phyloP scores from a whole-genome alignment of 2,888 invertebrate species.

The Platerodrilus igneus region DNA sequence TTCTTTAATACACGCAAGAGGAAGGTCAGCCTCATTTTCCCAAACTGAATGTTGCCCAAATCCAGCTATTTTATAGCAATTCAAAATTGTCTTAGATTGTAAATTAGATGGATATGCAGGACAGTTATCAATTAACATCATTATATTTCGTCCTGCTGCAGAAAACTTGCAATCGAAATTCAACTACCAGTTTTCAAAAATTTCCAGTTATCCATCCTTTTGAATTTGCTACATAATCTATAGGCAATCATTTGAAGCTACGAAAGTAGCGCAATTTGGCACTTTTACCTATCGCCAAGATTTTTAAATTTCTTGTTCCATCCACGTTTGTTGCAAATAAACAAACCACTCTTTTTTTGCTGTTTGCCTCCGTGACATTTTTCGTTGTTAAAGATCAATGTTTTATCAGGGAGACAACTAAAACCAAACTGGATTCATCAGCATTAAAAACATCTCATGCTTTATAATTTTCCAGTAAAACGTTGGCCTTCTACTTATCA shows the following conservation, averaged over 20 bases:
- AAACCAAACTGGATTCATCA: slow-evolving; percentile 34
- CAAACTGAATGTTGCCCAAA: too few species aligned
- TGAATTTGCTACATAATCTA: slow-evolving; percentile 31
- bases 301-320: slow-evolving; percentile 37
- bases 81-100: too few species aligned
- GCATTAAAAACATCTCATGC: slow-evolving; percentile 32
- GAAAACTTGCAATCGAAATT: slow-evolving; percentile 36
- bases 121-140: slow-evolving; percentile 9
- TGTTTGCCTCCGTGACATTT: slow-evolving; percentile 39
- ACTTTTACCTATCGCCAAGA: slow-evolving; percentile 37
- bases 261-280: slow-evolving; percentile 36
- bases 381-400: too few species aligned
- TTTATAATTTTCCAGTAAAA: slow-evolving; percentile 8
- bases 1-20: too few species aligned
- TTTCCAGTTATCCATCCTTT: slow-evolving; percentile 35
- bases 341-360: slow-evolving; percentile 31
- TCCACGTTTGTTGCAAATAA: slow-evolving; percentile 35
- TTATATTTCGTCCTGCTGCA: slow-evolving; percentile 1
- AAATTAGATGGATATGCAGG: slow-evolving; percentile 14
- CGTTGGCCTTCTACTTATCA: slow-evolving; percentile 31
- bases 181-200: slow-evolving; percentile 14
- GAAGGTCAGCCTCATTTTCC: too few species aligned
- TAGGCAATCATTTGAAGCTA: slow-evolving; percentile 13
- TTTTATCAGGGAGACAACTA: slow-evolving; percentile 31
- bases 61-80: too few species aligned